Evolutionary conservation across 2,797 vertebrate genomes (phyloP), one percentile per base, ranked within the genome.

Genomic region (Enteromius radiatus): DNA sequence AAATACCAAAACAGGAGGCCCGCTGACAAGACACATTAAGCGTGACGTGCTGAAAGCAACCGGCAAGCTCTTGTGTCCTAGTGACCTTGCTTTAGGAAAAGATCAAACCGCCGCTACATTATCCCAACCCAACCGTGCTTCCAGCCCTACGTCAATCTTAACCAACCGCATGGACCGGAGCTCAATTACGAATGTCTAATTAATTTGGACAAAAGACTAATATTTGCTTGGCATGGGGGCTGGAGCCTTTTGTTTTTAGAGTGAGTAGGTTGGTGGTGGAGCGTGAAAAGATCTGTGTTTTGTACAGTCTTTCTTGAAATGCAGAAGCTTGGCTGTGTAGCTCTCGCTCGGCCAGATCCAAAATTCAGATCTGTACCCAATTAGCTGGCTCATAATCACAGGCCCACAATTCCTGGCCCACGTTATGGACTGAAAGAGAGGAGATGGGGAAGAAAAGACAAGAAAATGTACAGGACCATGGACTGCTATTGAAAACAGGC

Each of bases 291-390:
- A 4, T 67, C 82, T 74, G 33, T 1, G 1, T 54, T 67, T 73
- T 15, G 56, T 52, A 52, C 19, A 7, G 56, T 45, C 5, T 31
- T 63, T 78, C n/a, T 71, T 36, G 49, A 84, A 63, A 69, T 85
- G 86, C 90, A 91, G 90, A 91, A 86, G 59, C 87, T 89, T 91
- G 92, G 90, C 89, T 89, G 64, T 59, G 45, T 85, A 78, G 71
- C 36, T 79, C 67, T 28, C n/a, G 0, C 82, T 73, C 81, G 88
- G 19, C 8, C 11, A 38, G 74, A 88, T 93, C 92, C 91, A 94
- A 92, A 90, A 90, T 91, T 87, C 83, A 85, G 91, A 93, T 93
- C 92, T 94, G 93, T 93, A 92, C 91, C 91, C 92, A 94, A 93
- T 95, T 94, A 94, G 91, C 87, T 82, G 82, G 78, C 79, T 85